Evolutionary conservation across 1,140 invertebrate genomes (phyloP).

Genomic region (Listronotus bonariensis): DNA sequence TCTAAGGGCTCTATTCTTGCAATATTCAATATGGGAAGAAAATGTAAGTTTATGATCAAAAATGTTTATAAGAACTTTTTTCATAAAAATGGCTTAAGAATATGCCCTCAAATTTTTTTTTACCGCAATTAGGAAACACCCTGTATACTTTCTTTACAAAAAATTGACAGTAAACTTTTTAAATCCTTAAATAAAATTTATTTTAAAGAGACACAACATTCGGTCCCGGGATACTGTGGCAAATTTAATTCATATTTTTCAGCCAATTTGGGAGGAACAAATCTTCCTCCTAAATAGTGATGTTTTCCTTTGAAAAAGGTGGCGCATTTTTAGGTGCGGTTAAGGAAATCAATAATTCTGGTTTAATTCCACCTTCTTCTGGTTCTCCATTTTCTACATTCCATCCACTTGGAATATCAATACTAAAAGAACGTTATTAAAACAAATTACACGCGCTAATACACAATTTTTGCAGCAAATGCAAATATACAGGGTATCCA

Average conservation of each 20-base stretch:
- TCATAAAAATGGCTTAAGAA: too few relatives aligned
- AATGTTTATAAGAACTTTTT: too few relatives aligned
- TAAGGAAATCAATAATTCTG: constrained; percentile 89
- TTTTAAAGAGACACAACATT: constrained; percentile 65
- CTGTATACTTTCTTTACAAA: too few relatives aligned
- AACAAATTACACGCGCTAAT: too few relatives aligned
- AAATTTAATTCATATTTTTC: constrained; percentile 82
- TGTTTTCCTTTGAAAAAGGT: constrained; percentile 78
- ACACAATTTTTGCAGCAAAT: too few relatives aligned
- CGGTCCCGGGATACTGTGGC: constrained; percentile 81
- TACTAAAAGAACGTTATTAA: constrained; percentile 68
- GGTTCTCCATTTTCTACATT: constrained; percentile 84
- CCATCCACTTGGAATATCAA: constrained; percentile 99
- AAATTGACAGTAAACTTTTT: too few relatives aligned
- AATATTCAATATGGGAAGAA: too few relatives aligned
- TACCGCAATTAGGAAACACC: too few relatives aligned
- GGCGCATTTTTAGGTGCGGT: constrained; percentile 96
- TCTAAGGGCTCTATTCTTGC: too few relatives aligned
- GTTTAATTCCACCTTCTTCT: constrained; percentile 68
- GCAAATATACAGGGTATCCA: too few relatives aligned
- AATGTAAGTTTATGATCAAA: too few relatives aligned
- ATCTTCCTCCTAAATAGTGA: constrained; percentile 93
- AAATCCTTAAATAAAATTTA: constrained; percentile 6
- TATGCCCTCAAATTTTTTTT: too few relatives aligned
- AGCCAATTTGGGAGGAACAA: constrained; percentile 82